Conservation (phyloP, 1,140 invertebrate genomes). For the Rhyzopertha dominica region DNA sequence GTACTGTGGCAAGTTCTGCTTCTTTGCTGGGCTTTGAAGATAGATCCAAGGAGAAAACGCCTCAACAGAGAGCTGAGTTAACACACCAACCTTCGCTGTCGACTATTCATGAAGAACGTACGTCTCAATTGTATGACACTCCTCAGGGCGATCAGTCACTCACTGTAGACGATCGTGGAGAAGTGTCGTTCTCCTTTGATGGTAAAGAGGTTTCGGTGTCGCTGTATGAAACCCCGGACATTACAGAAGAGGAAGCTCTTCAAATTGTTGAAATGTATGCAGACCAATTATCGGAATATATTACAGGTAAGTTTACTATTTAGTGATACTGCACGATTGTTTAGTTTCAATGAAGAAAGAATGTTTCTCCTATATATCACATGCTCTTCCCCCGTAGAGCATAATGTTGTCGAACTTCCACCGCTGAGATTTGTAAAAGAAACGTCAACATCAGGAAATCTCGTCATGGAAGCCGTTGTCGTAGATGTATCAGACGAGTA, state of each 20-base stretch:
- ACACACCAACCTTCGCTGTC: constrained; percentile 75
- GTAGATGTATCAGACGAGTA: constrained; percentile 86
- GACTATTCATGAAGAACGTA: constrained; percentile 85
- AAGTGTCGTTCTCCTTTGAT: constrained; percentile 84
- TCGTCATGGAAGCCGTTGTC: constrained; percentile 85
- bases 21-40: constrained; percentile 84
- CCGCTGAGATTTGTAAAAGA: constrained; percentile 84
- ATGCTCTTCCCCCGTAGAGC: constrained; percentile 50
- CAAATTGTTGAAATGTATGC: constrained; percentile 92
- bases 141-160: constrained; percentile 65
- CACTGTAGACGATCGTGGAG: constrained; percentile 72
- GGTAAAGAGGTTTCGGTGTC: constrained; percentile 88
- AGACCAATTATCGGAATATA: constrained; percentile 82
- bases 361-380: too few relatives aligned
- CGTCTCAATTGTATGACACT: constrained; percentile 81
- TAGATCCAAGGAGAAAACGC: constrained; percentile 51
- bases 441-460: constrained; percentile 77
- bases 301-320: constrained; percentile 62
- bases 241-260: constrained; percentile 85
- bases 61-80: constrained; percentile 49
- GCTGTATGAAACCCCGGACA: constrained; percentile 84
- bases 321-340: too few relatives aligned
- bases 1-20: constrained; percentile 79
- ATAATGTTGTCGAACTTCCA: constrained; percentile 82
- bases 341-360: too few relatives aligned